Percentiles rank a stretch among this genome's conserved stretches.
These are phyloP conservation scores for Spodoptera frugiperda DNA, from an alignment of 1,140 invertebrate genomes.

Conservation along the genomic window DNA sequence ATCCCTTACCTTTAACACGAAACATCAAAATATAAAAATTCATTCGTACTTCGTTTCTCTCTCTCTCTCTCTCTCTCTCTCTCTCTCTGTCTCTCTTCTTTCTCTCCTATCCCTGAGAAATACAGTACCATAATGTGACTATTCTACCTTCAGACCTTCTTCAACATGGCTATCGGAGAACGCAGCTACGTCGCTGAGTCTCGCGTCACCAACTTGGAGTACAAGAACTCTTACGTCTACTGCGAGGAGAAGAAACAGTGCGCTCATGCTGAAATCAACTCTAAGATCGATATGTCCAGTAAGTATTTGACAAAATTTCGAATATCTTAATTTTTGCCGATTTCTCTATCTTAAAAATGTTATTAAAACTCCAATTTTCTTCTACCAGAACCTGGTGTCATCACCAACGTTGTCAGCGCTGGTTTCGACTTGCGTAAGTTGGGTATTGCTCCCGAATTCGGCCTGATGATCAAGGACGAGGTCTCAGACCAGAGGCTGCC, in stretches of 20 bases:
- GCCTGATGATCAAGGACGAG: slow-evolving; percentile 88
- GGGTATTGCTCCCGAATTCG: slow-evolving; percentile 90
- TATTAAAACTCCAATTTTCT: neutral
- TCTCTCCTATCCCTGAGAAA: too few species aligned
- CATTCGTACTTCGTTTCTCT: too few species aligned
- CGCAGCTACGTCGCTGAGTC: slow-evolving; percentile 88
- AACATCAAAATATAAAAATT: too few species aligned
- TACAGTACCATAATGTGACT: slow-evolving; percentile 12
- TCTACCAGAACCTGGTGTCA: slow-evolving; percentile 66
- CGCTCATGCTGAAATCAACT: slow-evolving; percentile 89
- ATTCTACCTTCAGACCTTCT: slow-evolving; percentile 74
- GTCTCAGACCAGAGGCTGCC: slow-evolving; percentile 86
- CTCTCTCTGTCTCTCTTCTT: too few species aligned
- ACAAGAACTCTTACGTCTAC: slow-evolving; percentile 89
- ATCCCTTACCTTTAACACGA: too few species aligned
- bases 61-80: too few species aligned
- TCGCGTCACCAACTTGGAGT: slow-evolving; percentile 90
- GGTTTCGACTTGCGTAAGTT: slow-evolving; percentile 90
- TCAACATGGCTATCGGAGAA: slow-evolving; percentile 85
- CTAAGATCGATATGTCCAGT: slow-evolving; percentile 86
- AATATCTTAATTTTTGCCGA: too few species aligned
- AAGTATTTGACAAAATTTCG: slow-evolving; percentile 57
- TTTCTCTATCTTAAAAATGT: neutral
- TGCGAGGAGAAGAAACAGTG: slow-evolving; percentile 93
- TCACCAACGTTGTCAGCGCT: slow-evolving; percentile 71